Percentiles rank a stretch among this genome's conserved stretches.
phyloP scores from a whole-genome alignment of 2,888 invertebrate genomes.

The Chymomyza caudatula region DNA sequence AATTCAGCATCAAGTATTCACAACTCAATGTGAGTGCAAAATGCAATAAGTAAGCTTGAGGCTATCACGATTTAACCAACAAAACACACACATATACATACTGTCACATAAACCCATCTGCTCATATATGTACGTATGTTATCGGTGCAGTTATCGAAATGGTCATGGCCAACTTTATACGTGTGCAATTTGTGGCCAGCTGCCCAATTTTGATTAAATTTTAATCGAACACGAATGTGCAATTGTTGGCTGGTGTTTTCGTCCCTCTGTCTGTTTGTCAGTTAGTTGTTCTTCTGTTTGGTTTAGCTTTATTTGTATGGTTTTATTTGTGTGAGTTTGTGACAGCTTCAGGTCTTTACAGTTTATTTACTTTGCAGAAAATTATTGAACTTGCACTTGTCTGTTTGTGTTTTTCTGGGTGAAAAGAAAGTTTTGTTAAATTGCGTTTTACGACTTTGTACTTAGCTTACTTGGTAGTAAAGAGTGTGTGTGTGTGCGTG shows the following conservation, averaged over 20 bases:
- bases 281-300: neutral
- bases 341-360: neutral
- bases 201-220: neutral
- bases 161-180: no score
- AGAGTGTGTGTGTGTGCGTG: neutral
- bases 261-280: neutral
- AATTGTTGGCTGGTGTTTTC: neutral
- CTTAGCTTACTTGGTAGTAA: neutral
- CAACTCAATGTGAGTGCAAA: slow-evolving; percentile 14
- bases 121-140: no score
- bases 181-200: neutral
- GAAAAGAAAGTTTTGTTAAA: neutral
- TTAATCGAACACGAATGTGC: neutral
- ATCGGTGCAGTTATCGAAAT: no score
- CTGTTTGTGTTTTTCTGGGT: neutral
- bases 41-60: neutral
- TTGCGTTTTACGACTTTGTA: neutral
- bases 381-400: neutral
- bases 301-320: neutral
- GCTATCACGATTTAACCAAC: neutral
- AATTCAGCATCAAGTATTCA: slow-evolving; percentile 30
- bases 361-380: neutral
- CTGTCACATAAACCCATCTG: no score
- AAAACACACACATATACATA: neutral
- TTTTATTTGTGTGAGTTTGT: neutral